phyloP scores from a whole-genome alignment of 2,888 invertebrate genomes.

The Dusona sp. region DNA sequence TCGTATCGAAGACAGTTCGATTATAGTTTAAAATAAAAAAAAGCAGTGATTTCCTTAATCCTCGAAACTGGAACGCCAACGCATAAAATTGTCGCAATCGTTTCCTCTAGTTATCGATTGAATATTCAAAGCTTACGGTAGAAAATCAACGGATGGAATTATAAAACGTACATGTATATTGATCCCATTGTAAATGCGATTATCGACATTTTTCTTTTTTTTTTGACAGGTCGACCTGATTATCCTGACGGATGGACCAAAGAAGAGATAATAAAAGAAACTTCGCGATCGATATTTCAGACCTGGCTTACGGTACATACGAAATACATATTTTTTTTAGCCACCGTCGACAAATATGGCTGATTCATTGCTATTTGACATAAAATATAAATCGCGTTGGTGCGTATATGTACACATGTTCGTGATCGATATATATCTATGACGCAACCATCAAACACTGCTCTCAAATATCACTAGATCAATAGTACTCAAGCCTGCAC shows the following conservation, averaged over 20 bases:
- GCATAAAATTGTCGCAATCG: background rate
- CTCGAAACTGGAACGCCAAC: slow-evolving; percentile 10
- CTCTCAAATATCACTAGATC: background rate
- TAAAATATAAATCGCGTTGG: slow-evolving; percentile 64
- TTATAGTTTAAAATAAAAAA: background rate
- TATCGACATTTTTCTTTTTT: slow-evolving; percentile 42
- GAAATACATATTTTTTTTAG: slow-evolving; percentile 38
- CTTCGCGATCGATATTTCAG: background rate
- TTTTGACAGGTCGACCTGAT: slow-evolving; percentile 63
- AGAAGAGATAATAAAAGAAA: background rate
- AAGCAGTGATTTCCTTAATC: background rate
- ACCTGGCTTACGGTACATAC: slow-evolving; percentile 18
- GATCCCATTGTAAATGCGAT: slow-evolving; percentile 55
- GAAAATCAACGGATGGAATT: slow-evolving; percentile 14
- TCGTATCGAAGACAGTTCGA: background rate
- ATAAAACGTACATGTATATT: slow-evolving; percentile 42
- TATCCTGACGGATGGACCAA: slow-evolving; percentile 66
- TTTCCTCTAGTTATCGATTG: slow-evolving; percentile 5
- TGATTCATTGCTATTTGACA: slow-evolving; percentile 70
- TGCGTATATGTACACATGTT: slow-evolving; percentile 13
- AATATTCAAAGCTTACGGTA: slow-evolving; percentile 16
- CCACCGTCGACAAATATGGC: slow-evolving; percentile 47
- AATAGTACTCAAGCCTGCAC: background rate
- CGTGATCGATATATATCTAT: slow-evolving; percentile 22
- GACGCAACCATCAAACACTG: slow-evolving; percentile 5